Percentiles rank a stretch among this genome's conserved stretches.
Evolutionary conservation across 2,113 vertebrate species (phyloP).

Genomic region (Phaetusa simplex): DNA sequence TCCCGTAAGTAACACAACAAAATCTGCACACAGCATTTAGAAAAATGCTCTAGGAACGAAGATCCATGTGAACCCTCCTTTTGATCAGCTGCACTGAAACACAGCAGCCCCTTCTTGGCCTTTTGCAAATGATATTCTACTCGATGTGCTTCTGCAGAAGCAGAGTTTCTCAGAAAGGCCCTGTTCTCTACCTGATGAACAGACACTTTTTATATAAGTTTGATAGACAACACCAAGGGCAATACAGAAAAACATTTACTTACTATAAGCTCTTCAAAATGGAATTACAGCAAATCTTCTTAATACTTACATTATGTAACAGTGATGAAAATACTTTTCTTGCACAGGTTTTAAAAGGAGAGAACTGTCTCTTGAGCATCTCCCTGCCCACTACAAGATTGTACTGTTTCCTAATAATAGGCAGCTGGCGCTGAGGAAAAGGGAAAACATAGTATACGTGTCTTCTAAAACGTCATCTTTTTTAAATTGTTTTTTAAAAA

Average conservation of each 20-base stretch:
- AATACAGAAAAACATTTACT: neutral
- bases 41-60: neutral
- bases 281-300: neutral
- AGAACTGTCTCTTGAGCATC: neutral
- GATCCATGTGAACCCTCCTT: neutral
- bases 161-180: neutral
- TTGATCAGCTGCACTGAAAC: neutral
- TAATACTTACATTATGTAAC: neutral
- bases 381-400: neutral
- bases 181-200: neutral
- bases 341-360: neutral
- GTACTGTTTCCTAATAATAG: neutral
- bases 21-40: neutral
- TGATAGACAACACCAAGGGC: neutral
- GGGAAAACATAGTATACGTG: neutral
- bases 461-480: neutral
- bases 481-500: neutral
- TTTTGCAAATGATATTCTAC: fast-evolving
- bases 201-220: neutral
- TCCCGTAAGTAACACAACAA: neutral
- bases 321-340: neutral
- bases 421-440: neutral
- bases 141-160: neutral
- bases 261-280: neutral
- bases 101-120: neutral